Evolutionary conservation across 2,113 vertebrate species (phyloP), one percentile per base, ranked within the genome.

Genomic region (Mellivora capensis): DNA sequence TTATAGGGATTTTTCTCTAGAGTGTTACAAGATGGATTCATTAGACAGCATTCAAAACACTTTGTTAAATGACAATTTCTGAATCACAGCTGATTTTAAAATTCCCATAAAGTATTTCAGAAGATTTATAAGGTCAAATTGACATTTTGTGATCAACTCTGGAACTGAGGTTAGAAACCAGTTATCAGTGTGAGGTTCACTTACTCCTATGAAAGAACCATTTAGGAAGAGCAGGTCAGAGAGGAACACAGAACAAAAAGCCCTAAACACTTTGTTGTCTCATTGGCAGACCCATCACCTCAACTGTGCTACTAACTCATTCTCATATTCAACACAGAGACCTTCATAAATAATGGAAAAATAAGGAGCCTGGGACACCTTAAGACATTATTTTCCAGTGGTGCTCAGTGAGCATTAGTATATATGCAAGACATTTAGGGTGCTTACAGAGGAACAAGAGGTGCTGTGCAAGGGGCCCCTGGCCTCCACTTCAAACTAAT

Each of bases 1-100:
- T 81, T 95, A 47, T 49, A 15, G 14, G 72, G 29, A 61, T 91
- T 88, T 93, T 93, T 98, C 90, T 98, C 97, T 97, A 83, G 39
- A 94, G 93, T 84, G 96, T 90, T 91, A 7, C 0, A 39, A 3
- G 0, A 80, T 87, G 67, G 67, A 87, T 69, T 77, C 20, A 90
- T 69, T 91, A 57, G 61, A 69, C 2, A 90, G 4, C 39, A 92
- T 92, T 87, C 29, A 91, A 93, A 98, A 62, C 42, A 84, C 90
- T 97, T 97, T 77, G 97, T 97, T 97, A 97, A 98, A 93, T 11
- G 91, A 94, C 18, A 98, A 94, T 79, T 94, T 89, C 64, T 94
- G 76, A 81, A 94, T 97, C 92, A 90, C 67, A 96, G 77, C 54
- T 96, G 96, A 92, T 97, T 79, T 74, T 79, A 82, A 95, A 90